These are phyloP conservation scores for Odontophorus gujanensis DNA, from an alignment of 2,113 vertebrate species.

Conservation along the genomic window DNA sequence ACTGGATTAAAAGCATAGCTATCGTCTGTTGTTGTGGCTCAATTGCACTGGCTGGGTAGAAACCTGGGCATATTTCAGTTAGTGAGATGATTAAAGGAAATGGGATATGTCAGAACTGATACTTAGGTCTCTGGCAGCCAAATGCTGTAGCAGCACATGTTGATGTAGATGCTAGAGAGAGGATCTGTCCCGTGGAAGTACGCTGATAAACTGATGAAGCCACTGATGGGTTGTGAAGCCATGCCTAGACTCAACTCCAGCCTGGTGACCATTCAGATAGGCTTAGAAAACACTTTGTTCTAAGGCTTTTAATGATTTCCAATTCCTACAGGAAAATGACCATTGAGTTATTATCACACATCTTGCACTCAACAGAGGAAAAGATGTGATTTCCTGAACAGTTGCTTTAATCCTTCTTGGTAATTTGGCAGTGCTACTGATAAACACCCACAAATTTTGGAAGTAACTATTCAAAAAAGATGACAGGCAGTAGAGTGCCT, in stretches of 20 bases:
- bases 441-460: conserved; percentile 16
- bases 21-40: background rate
- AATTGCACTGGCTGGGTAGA: background rate
- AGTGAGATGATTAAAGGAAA: background rate
- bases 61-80: background rate
- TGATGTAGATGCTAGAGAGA: background rate
- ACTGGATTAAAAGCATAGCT: background rate
- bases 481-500: background rate
- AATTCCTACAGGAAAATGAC: background rate
- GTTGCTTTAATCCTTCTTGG: background rate
- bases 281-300: background rate
- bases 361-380: background rate
- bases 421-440: background rate
- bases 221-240: background rate
- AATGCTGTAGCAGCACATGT: background rate
- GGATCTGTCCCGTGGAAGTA: background rate
- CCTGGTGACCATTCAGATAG: background rate
- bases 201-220: background rate
- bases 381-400: background rate
- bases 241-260: background rate
- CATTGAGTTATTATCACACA: background rate
- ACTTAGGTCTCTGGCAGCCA: background rate
- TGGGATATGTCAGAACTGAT: background rate
- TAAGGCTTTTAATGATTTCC: background rate
- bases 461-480: background rate